These are phyloP conservation scores for Eremobia ochroleuca DNA, from an alignment of 2,888 invertebrate genomes.

Conservation along the genomic window DNA sequence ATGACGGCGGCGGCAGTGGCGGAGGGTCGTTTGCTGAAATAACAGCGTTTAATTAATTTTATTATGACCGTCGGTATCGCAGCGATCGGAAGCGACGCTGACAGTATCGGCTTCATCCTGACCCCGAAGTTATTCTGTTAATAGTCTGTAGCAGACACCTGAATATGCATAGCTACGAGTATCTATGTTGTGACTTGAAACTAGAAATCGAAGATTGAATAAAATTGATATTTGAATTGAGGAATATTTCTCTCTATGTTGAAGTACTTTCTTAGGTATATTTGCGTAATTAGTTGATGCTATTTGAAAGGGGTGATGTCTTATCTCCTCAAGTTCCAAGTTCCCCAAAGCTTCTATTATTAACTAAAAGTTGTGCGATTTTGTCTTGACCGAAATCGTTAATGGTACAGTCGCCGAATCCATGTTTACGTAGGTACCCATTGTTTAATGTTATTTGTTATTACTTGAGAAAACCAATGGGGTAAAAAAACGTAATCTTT, in stretches of 20 bases:
- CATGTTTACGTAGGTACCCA: no score
- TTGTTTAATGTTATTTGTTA: no score
- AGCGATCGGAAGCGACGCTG: slow-evolving; percentile 9
- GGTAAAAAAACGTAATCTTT: no score
- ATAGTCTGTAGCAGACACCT: slow-evolving; percentile 13
- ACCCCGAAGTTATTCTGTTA: slow-evolving; percentile 16
- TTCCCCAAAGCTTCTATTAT: no score
- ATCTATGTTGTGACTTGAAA: not conserved
- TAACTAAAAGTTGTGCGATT: no score
- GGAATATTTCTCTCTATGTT: not conserved
- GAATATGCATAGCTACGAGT: not conserved
- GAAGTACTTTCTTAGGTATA: not conserved
- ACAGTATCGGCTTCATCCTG: slow-evolving; percentile 37
- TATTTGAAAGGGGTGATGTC: no score
- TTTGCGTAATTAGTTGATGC: not conserved
- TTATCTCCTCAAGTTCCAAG: no score
- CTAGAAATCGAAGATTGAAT: not conserved
- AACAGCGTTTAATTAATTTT: slow-evolving; percentile 45
- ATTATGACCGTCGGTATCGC: slow-evolving; percentile 26
- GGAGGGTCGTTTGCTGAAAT: slow-evolving; percentile 5
- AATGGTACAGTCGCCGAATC: no score
- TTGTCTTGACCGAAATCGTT: no score
- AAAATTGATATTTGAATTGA: not conserved
- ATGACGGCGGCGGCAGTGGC: not conserved
- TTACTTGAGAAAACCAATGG: no score